Evolutionary conservation across 2,797 vertebrate species (phyloP), one percentile per base, ranked within the genome.

Genomic region (Lerista edwardsae): DNA sequence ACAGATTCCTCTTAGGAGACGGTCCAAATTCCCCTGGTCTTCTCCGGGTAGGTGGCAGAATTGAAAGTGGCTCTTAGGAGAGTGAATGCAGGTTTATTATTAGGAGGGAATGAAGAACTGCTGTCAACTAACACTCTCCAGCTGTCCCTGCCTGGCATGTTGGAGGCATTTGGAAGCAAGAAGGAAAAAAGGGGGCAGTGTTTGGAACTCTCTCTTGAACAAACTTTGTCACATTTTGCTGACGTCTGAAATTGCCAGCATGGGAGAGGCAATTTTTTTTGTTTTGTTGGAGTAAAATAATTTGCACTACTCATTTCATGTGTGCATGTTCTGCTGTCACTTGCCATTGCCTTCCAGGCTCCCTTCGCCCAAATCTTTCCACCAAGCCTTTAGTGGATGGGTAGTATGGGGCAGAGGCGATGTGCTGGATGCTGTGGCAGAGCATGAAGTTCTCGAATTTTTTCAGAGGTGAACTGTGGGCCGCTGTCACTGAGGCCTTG

Each of bases 71-170:
- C 67, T 29, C 19, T 67, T 34, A 8, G 59, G 67, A 39, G 31
- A 31, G 51, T 55, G 51, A 55, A 51, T 39, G 25, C 62, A n/a
- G 44, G 41, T 55, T 57, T 83, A 83, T 76, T 76, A 57, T 76
- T 83, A 83, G 65, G 64, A 62, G 47, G 31, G 19, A n/a, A 15
- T 6, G 29, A 68, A 76, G 82, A 55, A 57, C 59, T 57, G 47
- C 61, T 75, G 81, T 75, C 81, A 82, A 41, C 82, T 15, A 41
- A 76, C 15, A 31, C 74, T 68, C 19, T 67, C 81, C 82, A 83
- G 82, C 75, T 83, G 74, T 83, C 82, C 7, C 59, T 7, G 25
- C 15, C 8, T 29, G 51, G 64, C 73, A 59, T 15, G n/a, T 34
- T 57, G 29, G 25, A 69, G 51, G 7, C 36, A 75, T 41, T 68